A percentile compares a stretch with the other conserved stretches of the same genome.
Conservation (phyloP, 2,113 vertebrate genomes). For the Pogonocichla stellata region DNA sequence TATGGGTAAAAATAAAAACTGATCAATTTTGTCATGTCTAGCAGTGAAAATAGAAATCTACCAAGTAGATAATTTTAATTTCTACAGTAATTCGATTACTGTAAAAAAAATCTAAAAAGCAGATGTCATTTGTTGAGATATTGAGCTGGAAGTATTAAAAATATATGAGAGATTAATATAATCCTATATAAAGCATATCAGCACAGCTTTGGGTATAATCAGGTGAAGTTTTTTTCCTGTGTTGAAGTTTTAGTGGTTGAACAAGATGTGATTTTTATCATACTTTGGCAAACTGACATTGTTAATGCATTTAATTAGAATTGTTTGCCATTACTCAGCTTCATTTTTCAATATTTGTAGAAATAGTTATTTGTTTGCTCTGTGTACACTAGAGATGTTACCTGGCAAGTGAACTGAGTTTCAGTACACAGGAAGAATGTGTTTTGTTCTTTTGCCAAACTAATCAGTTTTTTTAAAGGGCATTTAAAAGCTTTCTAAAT, state of each 20-base stretch:
- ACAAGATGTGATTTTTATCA: not conserved
- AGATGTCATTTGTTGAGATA: not conserved
- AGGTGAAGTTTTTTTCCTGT: not conserved
- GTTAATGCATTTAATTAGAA: constrained; percentile 64
- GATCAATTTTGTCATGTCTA: not conserved
- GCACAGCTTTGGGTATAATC: not conserved
- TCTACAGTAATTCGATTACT: not conserved
- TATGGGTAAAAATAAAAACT: not conserved
- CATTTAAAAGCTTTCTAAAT: not conserved
- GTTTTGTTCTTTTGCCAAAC: not conserved
- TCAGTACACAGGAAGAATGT: not conserved
- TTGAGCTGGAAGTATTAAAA: not conserved
- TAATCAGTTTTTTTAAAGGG: not conserved
- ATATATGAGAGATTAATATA: not conserved
- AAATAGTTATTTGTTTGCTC: constrained; percentile 33
- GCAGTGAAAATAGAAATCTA: not conserved
- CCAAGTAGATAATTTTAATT: not conserved
- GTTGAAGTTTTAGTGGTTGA: constrained; percentile 17
- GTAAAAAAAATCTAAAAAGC: not conserved
- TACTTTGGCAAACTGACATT: constrained; percentile 21
- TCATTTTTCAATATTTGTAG: constrained; percentile 48
- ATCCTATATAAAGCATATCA: not conserved
- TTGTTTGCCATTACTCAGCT: constrained; percentile 42
- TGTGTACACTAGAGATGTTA: not conserved
- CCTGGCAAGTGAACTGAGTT: constrained; percentile 19